These are phyloP conservation scores for Neomonachus schauinslandi DNA, from an alignment of 2,113 vertebrate species.

Conservation along the genomic window DNA sequence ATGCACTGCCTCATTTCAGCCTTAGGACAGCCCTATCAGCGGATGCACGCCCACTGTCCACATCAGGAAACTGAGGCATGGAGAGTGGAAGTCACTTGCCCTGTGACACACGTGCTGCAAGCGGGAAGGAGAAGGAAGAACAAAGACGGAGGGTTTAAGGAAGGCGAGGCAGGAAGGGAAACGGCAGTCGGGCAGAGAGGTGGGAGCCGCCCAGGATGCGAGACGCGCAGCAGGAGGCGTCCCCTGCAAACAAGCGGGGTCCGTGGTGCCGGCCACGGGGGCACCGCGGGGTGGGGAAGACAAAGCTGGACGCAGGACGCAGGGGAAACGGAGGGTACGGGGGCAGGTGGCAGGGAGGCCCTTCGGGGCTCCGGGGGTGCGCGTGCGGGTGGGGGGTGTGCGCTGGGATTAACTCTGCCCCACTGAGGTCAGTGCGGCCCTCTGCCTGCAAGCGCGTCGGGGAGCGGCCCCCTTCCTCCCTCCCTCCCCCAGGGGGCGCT, in stretches of 20 bases:
- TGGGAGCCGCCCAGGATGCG: not conserved
- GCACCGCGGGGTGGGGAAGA: accelerated
- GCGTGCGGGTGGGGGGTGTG: accelerated
- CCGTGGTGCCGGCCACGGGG: accelerated
- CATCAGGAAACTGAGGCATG: not conserved
- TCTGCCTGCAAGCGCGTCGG: accelerated
- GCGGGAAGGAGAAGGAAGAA: not conserved
- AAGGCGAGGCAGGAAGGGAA: accelerated
- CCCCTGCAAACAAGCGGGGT: too few relatives aligned
- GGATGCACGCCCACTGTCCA: accelerated
- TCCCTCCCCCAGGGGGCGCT: not conserved
- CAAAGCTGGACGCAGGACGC: not conserved
- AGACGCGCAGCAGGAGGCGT: accelerated
- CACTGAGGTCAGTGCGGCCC: not conserved
- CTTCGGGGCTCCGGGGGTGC: accelerated
- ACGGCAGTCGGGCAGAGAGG: not conserved
- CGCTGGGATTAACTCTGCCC: accelerated
- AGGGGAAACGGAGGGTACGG: accelerated
- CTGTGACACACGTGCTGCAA: accelerated
- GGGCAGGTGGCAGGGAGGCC: not conserved
- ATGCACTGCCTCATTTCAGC: not conserved
- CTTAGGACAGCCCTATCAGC: accelerated
- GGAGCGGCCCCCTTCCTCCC: not conserved
- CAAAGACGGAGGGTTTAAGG: not conserved
- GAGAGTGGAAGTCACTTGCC: not conserved